Evolutionary conservation across 2,797 vertebrate species (phyloP), one percentile per base, ranked within the genome.

Genomic region (Synanceia verrucosa): DNA sequence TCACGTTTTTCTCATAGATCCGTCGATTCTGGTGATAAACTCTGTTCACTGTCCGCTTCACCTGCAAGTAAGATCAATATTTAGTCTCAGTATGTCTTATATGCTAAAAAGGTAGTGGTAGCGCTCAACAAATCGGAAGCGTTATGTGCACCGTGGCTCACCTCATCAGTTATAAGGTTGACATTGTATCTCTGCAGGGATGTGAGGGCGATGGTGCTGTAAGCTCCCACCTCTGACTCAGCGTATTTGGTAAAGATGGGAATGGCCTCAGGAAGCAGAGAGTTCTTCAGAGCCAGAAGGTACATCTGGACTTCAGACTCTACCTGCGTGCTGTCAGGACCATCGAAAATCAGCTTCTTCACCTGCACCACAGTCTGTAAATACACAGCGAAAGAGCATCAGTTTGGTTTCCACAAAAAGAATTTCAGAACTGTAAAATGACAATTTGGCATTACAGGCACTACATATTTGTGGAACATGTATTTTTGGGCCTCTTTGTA

Each of bases 11-110:
- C 85, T 99, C 97, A 0, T 98, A 97, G 62, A 98, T 86, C 50
- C 91, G 93, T 10, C 11, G 93, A 79, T 96, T 99, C 92, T 99
- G 98, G 84, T 99, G 98, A 82, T 99, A 99, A 79, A 99, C 94
- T 74, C 97, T 95, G 92, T 96, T 99, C 90, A 99, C 94, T 2
- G 94, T 93, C 84, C 79, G 84, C 83, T 96, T 99, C 23, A 99
- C 97, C 98, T 99, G 83, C 53, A 66, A 34, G 39, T n/a, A 82
- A 64, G 28, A 64, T 1, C 33, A 18, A 26, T 0, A 2, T 33
- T 18, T 4, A 1, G 18, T 26, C 58, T 65, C 2, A 33, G 39
- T 43, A 43, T 43, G n/a, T 43, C 8, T n/a, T 34, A 21, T 4
- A 11, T 4, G 16, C 8, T 13, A 19, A 34, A 41, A 29, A 29